phyloP scores from a whole-genome alignment of 2,888 invertebrate species.

The Tetanocera ferruginea region DNA sequence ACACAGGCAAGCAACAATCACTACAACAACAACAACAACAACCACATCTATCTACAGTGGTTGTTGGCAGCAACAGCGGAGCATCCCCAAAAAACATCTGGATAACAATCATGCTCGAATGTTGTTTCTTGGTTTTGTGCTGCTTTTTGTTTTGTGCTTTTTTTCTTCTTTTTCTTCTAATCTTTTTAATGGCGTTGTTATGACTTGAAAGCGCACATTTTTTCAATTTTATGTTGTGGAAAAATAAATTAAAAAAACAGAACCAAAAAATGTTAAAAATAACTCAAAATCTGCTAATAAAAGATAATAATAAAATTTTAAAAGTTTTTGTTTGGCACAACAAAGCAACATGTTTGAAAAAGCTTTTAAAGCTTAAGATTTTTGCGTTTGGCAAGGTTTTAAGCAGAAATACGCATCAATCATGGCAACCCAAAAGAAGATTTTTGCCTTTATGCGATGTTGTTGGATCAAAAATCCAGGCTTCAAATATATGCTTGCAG shows the following conservation, averaged over 20 bases:
- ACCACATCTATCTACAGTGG: background rate
- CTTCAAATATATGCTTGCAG: too few species aligned
- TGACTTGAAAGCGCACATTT: slow-evolving; percentile 16
- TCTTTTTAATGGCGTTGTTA: slow-evolving; percentile 14
- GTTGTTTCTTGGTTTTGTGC: background rate
- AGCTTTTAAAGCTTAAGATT: background rate
- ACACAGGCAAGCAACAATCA: background rate
- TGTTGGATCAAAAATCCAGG: background rate
- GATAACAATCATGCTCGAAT: slow-evolving; percentile 5
- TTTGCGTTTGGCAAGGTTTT: background rate
- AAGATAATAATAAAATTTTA: background rate
- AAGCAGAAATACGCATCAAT: background rate
- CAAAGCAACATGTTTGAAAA: background rate
- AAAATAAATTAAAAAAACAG: slow-evolving; percentile 9
- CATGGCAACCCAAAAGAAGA: background rate
- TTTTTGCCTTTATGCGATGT: background rate
- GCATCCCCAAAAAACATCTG: slow-evolving; percentile 21
- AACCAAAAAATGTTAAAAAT: background rate
- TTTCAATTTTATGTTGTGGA: slow-evolving; percentile 35
- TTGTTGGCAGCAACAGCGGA: background rate
- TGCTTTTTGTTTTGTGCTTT: background rate
- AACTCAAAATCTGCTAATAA: background rate
- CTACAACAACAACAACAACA: background rate
- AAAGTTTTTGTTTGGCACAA: background rate
- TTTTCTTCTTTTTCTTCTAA: background rate